A percentile compares a stretch with the other conserved stretches of the same genome.
phyloP scores from a whole-genome alignment of 2,888 invertebrate species.

The Gibbula magus region DNA sequence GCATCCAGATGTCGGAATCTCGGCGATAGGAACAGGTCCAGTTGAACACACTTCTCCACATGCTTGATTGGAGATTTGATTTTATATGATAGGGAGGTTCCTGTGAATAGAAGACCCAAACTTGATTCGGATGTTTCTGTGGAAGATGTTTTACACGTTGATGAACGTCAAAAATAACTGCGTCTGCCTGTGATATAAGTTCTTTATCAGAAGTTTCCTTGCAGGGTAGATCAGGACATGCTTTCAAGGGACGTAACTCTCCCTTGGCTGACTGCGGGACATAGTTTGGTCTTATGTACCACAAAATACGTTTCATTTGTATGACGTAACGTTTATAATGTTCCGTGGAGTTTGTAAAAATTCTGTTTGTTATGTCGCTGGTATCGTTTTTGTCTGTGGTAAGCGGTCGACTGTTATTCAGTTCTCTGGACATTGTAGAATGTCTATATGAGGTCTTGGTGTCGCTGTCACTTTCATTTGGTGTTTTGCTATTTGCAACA shows the following conservation, averaged over 20 bases:
- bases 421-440: no score
- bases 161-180: not conserved
- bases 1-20: conserved; percentile 2
- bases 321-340: no score
- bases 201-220: not conserved
- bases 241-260: not conserved
- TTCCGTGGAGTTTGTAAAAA: no score
- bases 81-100: not conserved
- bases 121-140: not conserved
- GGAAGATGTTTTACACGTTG: not conserved
- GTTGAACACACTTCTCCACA: not conserved
- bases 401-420: no score
- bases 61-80: not conserved
- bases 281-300: not conserved
- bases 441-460: no score
- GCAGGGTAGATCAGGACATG: not conserved
- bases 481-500: no score
- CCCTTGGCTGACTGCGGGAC: not conserved
- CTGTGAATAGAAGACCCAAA: not conserved
- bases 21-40: not conserved
- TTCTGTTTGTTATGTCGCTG: no score
- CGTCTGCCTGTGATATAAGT: not conserved
- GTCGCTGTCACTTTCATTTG: no score
- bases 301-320: not conserved
- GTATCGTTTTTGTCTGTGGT: no score